These are phyloP conservation scores for Melanostigma gelatinosum DNA, from an alignment of 2,113 vertebrate species.

Conservation along the genomic window DNA sequence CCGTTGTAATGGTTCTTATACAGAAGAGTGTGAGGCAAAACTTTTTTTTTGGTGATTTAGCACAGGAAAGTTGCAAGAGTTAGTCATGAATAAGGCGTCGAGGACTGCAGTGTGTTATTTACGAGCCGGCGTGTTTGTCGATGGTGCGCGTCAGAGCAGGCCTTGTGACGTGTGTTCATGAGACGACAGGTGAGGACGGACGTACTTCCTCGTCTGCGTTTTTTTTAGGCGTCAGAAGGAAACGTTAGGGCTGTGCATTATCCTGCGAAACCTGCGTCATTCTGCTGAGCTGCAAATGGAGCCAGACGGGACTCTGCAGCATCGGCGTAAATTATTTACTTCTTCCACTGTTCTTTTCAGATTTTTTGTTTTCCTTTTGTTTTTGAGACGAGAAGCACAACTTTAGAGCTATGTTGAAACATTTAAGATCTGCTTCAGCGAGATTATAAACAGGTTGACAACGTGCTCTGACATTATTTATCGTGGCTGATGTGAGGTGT, in stretches of 20 bases:
- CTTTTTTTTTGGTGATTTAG: slow-evolving; percentile 61
- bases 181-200: slow-evolving; percentile 47
- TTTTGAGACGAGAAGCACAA: not conserved
- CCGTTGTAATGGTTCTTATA: slow-evolving; percentile 23
- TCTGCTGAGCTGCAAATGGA: slow-evolving; percentile 26
- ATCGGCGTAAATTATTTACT: slow-evolving; percentile 10
- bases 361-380: not conserved
- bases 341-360: slow-evolving; percentile 26
- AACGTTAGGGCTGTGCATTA: slow-evolving; percentile 42
- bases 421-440: slow-evolving; percentile 10
- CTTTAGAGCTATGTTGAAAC: not conserved
- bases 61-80: slow-evolving; percentile 56
- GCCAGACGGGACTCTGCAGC: slow-evolving; percentile 17
- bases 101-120: slow-evolving; percentile 60
- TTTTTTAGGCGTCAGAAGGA: slow-evolving; percentile 36
- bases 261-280: slow-evolving; percentile 29
- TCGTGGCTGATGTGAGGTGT: slow-evolving; percentile 7
- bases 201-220: slow-evolving; percentile 37
- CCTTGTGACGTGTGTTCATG: slow-evolving; percentile 36
- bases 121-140: slow-evolving; percentile 38
- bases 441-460: not conserved
- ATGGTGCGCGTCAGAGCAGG: slow-evolving; percentile 32
- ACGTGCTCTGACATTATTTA: slow-evolving; percentile 13
- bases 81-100: slow-evolving; percentile 57
- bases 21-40: slow-evolving; percentile 19